Base-by-base conservation (phyloP, 2,797 vertebrate genomes). In the Pantherophis vulpinus region DNA sequence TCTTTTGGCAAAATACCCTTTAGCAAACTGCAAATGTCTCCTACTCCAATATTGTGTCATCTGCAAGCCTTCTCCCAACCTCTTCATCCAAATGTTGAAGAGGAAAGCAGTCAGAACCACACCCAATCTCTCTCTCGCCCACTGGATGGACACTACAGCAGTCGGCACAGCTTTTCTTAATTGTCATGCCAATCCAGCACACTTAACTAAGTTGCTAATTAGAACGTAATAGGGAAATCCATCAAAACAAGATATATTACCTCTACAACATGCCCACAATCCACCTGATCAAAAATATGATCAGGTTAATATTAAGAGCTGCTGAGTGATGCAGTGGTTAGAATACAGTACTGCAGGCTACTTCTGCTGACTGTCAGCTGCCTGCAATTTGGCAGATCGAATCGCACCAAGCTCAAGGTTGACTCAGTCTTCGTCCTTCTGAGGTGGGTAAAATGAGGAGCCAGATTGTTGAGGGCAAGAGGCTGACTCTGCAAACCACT, bases 271-370 rank as follows among this genome's bases (percentile, higher is more conserved):
- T 79, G 11, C 74, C 74, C 37, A 42, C 74, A 79, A 79, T 47
- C 74, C 11, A 79, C 4, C 74, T 42, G 74, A 79, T 79, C 18
- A 79, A 79, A 79, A 79, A 47, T 25, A 1, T 79, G 18, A 79
- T 79, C 37, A 79, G 37, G 32, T 23, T 42, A 42, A 42, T 37
- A 79, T 61, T 27, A 63, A 63, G 10, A 63, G 3, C 25, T 1
- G 1, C 1, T 37, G 32, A 0, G 61, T 29, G 11, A 27, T 1
- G 3, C 61, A 29, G 11, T 29, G 27, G 27, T 29, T 12, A 11
- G 60, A 27, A 4, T 12, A 25, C 18, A 0, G 58, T 59, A 59
- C 58, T 59, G 58, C 27, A 63, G 61, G 61, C 61, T 63, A 27
- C 25, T 11, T 61, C 25, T 61, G 25, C 60, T 61, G 60, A 25